Conservation (phyloP, 23 tunicate genomes). For the Phallusia fumigata region DNA sequence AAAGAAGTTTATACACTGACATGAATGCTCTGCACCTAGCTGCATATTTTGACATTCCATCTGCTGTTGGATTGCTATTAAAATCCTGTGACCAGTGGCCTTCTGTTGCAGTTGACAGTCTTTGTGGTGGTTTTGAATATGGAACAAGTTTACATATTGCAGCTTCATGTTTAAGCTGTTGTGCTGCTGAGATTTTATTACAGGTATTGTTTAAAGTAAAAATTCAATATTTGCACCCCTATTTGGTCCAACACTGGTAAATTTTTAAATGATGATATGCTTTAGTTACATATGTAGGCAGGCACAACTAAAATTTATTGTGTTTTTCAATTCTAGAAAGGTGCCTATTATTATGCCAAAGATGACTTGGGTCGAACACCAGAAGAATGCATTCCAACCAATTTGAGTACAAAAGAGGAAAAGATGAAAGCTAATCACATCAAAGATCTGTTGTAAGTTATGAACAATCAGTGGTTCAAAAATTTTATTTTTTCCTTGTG, state of each 20-base stretch:
- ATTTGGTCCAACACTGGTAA: too few relatives aligned
- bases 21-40: constrained; percentile 90
- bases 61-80: constrained; percentile 39
- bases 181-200: constrained; percentile 45
- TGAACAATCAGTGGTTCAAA: not conserved
- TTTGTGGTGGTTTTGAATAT: constrained; percentile 59
- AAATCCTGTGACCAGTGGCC: constrained; percentile 16
- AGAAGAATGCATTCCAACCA: constrained; percentile 44
- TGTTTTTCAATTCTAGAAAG: constrained; percentile 31
- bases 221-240: too few relatives aligned
- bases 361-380: constrained; percentile 63
- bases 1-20: constrained; percentile 41
- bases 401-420: constrained; percentile 20
- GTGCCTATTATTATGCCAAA: constrained; percentile 33
- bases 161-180: constrained; percentile 42
- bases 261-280: too few relatives aligned
- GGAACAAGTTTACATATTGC: constrained; percentile 82
- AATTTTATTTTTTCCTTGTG: not conserved
- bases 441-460: constrained; percentile 28
- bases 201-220: constrained; percentile 21
- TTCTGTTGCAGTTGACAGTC: constrained; percentile 49
- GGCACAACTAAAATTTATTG: too few relatives aligned
- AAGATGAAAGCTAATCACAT: constrained; percentile 29
- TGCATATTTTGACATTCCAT: constrained; percentile 63
- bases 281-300: too few relatives aligned